phyloP scores from a whole-genome alignment of 2,113 vertebrate genomes.

The Astur gentilis region DNA sequence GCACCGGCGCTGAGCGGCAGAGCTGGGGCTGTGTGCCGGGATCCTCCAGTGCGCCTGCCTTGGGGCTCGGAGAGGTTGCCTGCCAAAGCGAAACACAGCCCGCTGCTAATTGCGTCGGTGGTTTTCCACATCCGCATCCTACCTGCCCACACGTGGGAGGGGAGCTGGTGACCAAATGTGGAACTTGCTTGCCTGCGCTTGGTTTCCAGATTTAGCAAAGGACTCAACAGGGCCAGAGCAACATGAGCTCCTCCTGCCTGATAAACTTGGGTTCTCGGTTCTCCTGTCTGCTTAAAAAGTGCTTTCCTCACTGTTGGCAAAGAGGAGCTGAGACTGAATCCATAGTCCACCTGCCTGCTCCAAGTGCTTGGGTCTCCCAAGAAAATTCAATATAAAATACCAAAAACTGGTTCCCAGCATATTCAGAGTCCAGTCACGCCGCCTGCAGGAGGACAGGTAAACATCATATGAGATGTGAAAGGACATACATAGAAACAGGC shows the following conservation, averaged over 20 bases:
- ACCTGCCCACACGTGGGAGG: not conserved
- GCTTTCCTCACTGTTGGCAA: not conserved
- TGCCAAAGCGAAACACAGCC: not conserved
- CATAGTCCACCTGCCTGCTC: accelerated
- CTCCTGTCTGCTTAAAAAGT: not conserved
- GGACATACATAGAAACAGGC: not conserved
- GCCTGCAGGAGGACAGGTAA: not conserved
- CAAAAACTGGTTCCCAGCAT: not conserved
- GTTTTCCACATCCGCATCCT: constrained; percentile 10
- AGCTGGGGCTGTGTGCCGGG: accelerated
- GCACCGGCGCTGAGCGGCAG: accelerated
- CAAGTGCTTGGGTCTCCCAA: accelerated
- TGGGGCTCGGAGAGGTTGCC: not conserved
- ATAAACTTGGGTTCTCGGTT: accelerated
- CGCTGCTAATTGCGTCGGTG: not conserved
- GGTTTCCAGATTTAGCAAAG: not conserved
- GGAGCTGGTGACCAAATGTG: not conserved
- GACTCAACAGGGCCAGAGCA: not conserved
- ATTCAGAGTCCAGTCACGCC: not conserved
- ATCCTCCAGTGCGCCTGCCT: not conserved
- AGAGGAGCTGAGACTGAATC: not conserved
- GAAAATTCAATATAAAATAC: not conserved
- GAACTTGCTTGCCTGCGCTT: not conserved
- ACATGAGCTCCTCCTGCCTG: not conserved
- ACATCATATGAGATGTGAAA: accelerated